Evolutionary conservation across 2,888 invertebrate species (phyloP).

Genomic region (Cerastis leucographa): DNA sequence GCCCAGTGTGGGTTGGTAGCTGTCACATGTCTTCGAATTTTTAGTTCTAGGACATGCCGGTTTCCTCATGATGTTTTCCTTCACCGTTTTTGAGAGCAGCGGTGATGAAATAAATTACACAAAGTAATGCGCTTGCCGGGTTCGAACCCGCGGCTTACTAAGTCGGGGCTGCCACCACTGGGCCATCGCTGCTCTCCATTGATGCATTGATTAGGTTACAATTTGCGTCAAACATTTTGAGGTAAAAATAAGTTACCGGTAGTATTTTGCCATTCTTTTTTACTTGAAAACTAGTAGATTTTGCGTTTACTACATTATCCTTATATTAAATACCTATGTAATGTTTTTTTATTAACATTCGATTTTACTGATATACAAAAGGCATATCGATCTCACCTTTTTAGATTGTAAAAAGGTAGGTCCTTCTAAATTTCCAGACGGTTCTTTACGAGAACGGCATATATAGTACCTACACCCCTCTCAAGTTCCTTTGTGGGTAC

Average conservation of each 20-base stretch:
- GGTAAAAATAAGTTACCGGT: not conserved
- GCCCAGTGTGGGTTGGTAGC: too few species aligned
- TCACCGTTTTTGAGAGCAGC: too few species aligned
- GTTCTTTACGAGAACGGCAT: not conserved
- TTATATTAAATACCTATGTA: not conserved
- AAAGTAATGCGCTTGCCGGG: too few species aligned
- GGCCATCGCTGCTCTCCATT: too few species aligned
- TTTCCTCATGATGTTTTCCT: too few species aligned
- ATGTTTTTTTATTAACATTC: not conserved
- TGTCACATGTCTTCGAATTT: too few species aligned
- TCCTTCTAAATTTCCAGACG: not conserved
- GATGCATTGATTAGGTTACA: not conserved
- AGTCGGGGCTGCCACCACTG: too few species aligned
- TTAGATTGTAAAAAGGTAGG: not conserved
- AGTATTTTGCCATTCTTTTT: too few species aligned
- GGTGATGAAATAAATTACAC: too few species aligned
- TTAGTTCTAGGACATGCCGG: too few species aligned
- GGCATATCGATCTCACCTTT: not conserved
- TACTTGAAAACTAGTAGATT: not conserved
- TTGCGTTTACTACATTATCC: not conserved
- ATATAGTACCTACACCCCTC: not conserved
- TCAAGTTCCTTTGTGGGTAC: conserved; percentile 1
- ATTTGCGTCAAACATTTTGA: conserved; percentile 4
- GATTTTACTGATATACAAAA: not conserved
- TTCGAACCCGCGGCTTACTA: too few species aligned